phyloP scores from a whole-genome alignment of 2,888 invertebrate genomes.

The Idaea biselata region DNA sequence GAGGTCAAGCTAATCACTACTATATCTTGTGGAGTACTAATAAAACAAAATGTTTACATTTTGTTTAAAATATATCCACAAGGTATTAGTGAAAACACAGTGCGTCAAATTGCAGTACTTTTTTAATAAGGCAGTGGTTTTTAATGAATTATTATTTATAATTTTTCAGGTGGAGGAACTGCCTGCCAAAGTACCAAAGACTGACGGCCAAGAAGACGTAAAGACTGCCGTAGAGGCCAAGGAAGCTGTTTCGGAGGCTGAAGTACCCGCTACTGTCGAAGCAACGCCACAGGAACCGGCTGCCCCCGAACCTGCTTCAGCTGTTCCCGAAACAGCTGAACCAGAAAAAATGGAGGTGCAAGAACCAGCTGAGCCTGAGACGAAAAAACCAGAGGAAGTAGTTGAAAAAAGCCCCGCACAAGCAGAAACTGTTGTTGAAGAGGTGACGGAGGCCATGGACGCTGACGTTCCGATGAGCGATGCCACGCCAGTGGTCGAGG shows the following conservation, averaged over 20 bases:
- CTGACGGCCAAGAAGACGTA: slow-evolving; percentile 56
- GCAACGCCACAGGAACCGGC: slow-evolving; percentile 6
- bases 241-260: slow-evolving; percentile 7
- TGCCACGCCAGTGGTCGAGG: slow-evolving; percentile 48
- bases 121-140: background rate
- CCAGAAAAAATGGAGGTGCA: slow-evolving; percentile 57
- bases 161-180: slow-evolving; percentile 57
- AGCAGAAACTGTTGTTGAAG: slow-evolving; percentile 43
- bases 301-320: slow-evolving; percentile 9
- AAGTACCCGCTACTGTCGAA: background rate
- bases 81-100: background rate
- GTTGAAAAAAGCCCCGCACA: slow-evolving; percentile 29
- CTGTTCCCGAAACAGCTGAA: slow-evolving; percentile 27
- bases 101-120: background rate
- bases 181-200: slow-evolving; percentile 80
- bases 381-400: slow-evolving; percentile 30
- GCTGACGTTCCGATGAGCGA: slow-evolving; percentile 41
- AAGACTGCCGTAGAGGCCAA: slow-evolving; percentile 37
- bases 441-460: slow-evolving; percentile 45
- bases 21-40: background rate
- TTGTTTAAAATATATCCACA: background rate
- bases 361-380: slow-evolving; percentile 30
- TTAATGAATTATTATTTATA: slow-evolving; percentile 7
- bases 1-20: background rate
- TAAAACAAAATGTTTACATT: background rate